Evolutionary conservation across 1,140 invertebrate genomes (phyloP), one percentile per base, ranked within the genome.

Genomic region (Metaphire vulgaris): DNA sequence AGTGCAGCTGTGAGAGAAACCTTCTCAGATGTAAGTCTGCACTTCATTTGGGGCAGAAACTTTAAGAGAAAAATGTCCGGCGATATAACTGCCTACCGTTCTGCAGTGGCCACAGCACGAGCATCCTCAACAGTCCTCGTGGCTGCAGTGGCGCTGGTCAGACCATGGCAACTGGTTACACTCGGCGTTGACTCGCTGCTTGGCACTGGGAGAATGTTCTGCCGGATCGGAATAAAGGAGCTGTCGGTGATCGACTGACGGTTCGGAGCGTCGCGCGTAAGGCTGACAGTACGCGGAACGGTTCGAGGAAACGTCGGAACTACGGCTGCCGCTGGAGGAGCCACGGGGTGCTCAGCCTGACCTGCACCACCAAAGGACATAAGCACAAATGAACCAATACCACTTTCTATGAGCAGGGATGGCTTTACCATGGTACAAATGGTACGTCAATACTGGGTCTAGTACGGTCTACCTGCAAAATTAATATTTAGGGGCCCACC

Each of bases 291-390:
- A 0, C 75, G 69, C 31, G 75, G 75, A 14, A 89, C 91, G 92
- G 87, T 91, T 91, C 83, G 91, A 91, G 78, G 91, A 91, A 69
- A 91, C 92, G 82, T 92, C 92, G 81, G 91, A 92, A 65, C 68
- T 31, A 73, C 41, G 28, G 32, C 32, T 12, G 41, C 41, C 6
- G 28, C 41, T 32, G 28, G 33, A 26, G 28, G 33, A 34, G 2
- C 41, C 26, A 28, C 41, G 31, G 28, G 32, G 72, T 41, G 32
- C 26, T 31, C 28, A 26, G 30, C 41, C 21, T 33, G 28, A 34
- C 26, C 41, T 28, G 33, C 28, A 34, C 32, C n/a, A n/a, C n/a
- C 16, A 32, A 21, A 31, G 69, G 21, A 2, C 21, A 2, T n/a
- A 21, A 31, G 66, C 26, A 67, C 30, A 29, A 67, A 67, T 67